phyloP scores from a whole-genome alignment of 2,888 invertebrate species.

The Hypsopygia costalis region DNA sequence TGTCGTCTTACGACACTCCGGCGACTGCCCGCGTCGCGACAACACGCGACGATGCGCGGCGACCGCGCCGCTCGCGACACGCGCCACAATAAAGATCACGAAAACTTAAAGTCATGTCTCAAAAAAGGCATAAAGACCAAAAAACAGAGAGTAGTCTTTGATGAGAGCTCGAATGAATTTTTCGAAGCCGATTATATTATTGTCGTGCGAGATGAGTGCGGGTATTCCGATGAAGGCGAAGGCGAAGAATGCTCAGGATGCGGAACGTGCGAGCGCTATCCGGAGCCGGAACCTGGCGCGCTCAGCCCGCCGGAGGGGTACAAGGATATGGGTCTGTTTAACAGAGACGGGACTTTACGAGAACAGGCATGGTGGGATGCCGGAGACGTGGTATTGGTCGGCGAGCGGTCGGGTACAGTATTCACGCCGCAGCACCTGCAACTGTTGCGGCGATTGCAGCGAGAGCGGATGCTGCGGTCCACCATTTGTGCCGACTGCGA shows the following conservation, averaged over 20 bases:
- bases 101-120: constrained; percentile 86
- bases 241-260: constrained; percentile 85
- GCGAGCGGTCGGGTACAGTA: constrained; percentile 79
- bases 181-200: constrained; percentile 96
- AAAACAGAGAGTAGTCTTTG: constrained; percentile 91
- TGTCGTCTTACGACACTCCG: constrained; percentile 39
- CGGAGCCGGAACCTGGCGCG: constrained; percentile 90
- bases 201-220: constrained; percentile 92
- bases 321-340: constrained; percentile 89
- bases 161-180: constrained; percentile 94
- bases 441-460: constrained; percentile 83
- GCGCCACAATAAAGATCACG: constrained; percentile 82
- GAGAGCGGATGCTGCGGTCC: constrained; percentile 80
- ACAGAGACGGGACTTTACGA: constrained; percentile 76
- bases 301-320: constrained; percentile 95
- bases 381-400: constrained; percentile 79
- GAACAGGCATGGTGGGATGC: constrained; percentile 81
- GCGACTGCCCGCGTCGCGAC: constrained; percentile 52
- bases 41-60: constrained; percentile 74
- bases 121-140: constrained; percentile 87
- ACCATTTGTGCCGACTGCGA: constrained; percentile 75
- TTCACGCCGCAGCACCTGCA: constrained; percentile 84
- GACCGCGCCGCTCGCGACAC: constrained; percentile 72
- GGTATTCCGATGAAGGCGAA: constrained; percentile 90
- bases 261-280: constrained; percentile 76